These are phyloP conservation scores for Poicephalus gulielmi DNA, from an alignment of 2,113 vertebrate genomes.

Conservation along the genomic window DNA sequence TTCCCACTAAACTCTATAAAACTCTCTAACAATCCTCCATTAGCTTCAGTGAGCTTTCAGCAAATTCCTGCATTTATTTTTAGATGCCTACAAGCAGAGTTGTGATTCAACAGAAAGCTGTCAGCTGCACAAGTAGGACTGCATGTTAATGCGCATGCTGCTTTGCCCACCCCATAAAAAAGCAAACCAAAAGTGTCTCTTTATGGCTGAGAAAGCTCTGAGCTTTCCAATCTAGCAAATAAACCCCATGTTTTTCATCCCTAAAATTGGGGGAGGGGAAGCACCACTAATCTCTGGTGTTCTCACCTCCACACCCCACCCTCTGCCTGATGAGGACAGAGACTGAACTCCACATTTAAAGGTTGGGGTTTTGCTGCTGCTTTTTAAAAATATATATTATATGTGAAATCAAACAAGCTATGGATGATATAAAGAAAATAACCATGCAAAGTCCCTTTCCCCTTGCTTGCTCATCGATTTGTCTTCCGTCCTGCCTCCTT, in stretches of 20 bases:
- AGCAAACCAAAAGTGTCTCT: background rate
- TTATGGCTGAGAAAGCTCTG: background rate
- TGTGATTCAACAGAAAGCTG: constrained; percentile 45
- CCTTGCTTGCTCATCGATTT: background rate
- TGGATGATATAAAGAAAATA: background rate
- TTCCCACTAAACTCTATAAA: background rate
- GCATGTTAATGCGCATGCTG: background rate
- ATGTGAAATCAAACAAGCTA: background rate
- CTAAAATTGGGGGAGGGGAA: background rate
- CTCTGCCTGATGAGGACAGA: background rate
- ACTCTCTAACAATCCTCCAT: background rate
- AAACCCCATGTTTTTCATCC: background rate
- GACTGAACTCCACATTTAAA: background rate
- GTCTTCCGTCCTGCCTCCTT: background rate
- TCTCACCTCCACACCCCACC: background rate
- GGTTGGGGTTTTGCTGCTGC: background rate
- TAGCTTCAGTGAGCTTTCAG: constrained; percentile 4
- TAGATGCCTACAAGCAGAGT: background rate
- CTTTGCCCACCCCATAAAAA: background rate
- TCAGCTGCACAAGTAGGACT: background rate
- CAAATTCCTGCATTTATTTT: constrained; percentile 35
- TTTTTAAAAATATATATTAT: background rate
- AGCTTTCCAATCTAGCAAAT: background rate
- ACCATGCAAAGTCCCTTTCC: background rate
- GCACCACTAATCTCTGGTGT: fast-evolving